Percentiles rank a stretch among this genome's conserved stretches.
Conservation (phyloP, 2,888 invertebrate species). For the Reticulitermes lucifugus region DNA sequence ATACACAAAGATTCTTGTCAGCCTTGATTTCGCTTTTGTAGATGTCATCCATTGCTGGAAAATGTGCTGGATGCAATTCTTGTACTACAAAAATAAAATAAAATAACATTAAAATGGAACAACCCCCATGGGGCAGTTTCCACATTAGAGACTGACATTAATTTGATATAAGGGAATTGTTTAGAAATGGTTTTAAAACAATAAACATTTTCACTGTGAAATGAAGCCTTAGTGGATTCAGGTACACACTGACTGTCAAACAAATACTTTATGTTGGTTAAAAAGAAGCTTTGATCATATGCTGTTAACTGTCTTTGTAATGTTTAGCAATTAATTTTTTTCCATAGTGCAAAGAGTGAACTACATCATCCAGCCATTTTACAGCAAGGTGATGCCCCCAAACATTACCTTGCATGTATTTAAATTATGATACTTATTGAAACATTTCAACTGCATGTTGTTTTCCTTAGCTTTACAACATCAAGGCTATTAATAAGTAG, state of each 20-base stretch:
- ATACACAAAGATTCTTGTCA: not conserved
- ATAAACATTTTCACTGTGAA: slow-evolving; percentile 11
- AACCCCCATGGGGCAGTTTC: not conserved
- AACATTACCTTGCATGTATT: slow-evolving; percentile 38
- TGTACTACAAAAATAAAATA: not conserved
- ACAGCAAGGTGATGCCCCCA: slow-evolving; percentile 45
- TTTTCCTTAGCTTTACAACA: not conserved
- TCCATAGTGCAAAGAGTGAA: slow-evolving; percentile 28
- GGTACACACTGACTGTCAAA: slow-evolving; percentile 15
- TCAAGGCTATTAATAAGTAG: not conserved
- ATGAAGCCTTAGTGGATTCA: slow-evolving; percentile 31
- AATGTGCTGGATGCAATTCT: not conserved
- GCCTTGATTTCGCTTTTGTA: not conserved
- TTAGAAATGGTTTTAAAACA: too few relatives aligned
- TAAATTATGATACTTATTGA: slow-evolving; percentile 35
- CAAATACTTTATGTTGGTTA: not conserved
- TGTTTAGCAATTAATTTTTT: not conserved
- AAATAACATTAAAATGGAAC: not conserved
- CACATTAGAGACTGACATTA: too few relatives aligned
- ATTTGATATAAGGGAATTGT: not conserved
- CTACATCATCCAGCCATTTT: not conserved
- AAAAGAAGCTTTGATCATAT: not conserved
- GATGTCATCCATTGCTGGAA: not conserved
- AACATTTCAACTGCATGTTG: slow-evolving; percentile 13
- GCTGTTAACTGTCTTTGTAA: not conserved